Base-by-base conservation (phyloP, 2,888 invertebrate genomes). In the Andricus quercusramuli region DNA sequence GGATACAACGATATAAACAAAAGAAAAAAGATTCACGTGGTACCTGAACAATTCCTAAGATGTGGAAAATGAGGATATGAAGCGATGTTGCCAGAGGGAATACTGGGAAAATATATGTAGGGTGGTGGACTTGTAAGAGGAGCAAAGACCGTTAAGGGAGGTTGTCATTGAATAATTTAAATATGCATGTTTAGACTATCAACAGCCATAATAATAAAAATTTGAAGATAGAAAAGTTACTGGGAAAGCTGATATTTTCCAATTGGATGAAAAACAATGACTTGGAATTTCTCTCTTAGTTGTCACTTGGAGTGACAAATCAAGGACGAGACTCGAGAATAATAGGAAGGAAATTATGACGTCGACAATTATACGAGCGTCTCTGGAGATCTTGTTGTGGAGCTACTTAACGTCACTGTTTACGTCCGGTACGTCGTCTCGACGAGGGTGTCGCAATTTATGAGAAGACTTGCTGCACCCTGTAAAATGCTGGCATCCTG, bases 321-420 rank as follows among this genome's bases (percentile, higher is more conserved):
- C 32, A 32, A n/a, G 51, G 37, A 74, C 22, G 2, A 20, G 70
- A 81, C 66, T 66, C 25, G 59, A 51, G 59, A 76, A 80, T 81
- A 82, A 83, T 82, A 83, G 65, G 66, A 68, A 82, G 80, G 70
- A 82, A 83, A 83, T 83, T 82, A 81, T 84, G 82, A 84, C 78
- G 83, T 79, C 78, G 80, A 80, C 83, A 86, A 86, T 86, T 86
- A 87, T 65, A 77, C 70, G 67, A 78, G 79, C 84, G 82, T 82
- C 83, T 85, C 84, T 74, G 17, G 85, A 83, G 83, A 85, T 84
- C 86, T 83, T 81, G 80, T 85, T 83, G 85, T 80, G 80, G 77
- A 85, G 82, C 87, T 86, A 87, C 87, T 88, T 86, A 86, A 85
- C 83, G 85, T 86, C 86, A 86, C 82, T 86, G 85, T 86, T 86